Evolutionary conservation across 2,888 invertebrate genomes (phyloP).

Genomic region (Drosophila fungiperda): DNA sequence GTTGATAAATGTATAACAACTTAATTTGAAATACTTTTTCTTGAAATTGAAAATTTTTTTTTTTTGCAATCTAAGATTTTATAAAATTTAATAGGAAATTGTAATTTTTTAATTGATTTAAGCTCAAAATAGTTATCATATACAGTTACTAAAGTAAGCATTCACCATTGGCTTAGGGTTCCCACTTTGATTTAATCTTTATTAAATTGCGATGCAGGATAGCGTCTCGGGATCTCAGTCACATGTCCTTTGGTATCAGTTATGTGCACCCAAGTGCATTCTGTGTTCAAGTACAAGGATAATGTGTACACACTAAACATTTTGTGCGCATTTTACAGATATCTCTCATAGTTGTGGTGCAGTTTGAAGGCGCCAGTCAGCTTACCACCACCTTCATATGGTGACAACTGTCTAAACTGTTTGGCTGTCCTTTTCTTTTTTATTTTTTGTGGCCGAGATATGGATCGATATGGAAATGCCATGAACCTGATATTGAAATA

Average conservation of each 20-base stretch:
- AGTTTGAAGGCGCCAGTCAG: conserved; percentile 31
- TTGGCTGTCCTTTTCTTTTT: conserved; percentile 13
- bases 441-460: conserved; percentile 19
- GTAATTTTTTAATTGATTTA: background rate
- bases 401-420: conserved; percentile 9
- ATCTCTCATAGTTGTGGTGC: conserved; percentile 20
- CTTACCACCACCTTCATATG: conserved; percentile 2
- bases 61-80: background rate
- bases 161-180: background rate
- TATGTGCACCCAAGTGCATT: conserved; percentile 67
- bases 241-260: conserved; percentile 65
- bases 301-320: conserved; percentile 58
- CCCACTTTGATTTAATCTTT: background rate
- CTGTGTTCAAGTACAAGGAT: conserved; percentile 76
- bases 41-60: background rate
- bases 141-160: background rate
- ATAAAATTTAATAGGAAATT: background rate
- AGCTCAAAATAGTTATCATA: background rate
- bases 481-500: conserved; percentile 74
- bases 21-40: background rate
- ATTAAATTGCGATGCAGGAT: conserved; percentile 37
- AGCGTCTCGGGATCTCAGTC: conserved; percentile 17
- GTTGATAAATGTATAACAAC: background rate
- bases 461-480: conserved; percentile 76
- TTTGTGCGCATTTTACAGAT: conserved; percentile 30